Base-by-base conservation (phyloP, 2,888 invertebrate species). In the Aspidapion aeneum region DNA sequence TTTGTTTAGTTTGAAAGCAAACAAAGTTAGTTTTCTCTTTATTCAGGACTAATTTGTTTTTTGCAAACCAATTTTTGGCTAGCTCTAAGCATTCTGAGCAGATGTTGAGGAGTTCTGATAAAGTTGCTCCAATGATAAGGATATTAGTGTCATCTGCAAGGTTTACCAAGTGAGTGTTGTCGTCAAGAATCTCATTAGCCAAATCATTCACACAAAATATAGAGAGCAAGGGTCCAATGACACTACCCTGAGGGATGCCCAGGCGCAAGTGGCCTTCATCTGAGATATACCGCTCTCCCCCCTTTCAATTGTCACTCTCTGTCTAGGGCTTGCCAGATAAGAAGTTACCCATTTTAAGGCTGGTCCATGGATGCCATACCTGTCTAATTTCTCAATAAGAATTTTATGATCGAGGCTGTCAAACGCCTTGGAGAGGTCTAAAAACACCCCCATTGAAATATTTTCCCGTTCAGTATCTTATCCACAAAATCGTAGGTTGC, bases 371-470 rank as follows among this genome's bases (percentile, higher is more conserved):
- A 57, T 48, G 1, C 57, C 57, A 48, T 57, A 57, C 12, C 57
- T 57, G 18, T 57, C 57, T 1, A 57, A 18, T 17, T 35, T 57
- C 16, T 57, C 17, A 35, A 22, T 35, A 17, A 57, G 5, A 35
- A 57, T 48, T 22, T 22, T n/a, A 35, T 57, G 57, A 2, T 48
- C 48, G 18, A 48, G 35, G 18, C 55, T 63, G 19, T 21, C 61
- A 56, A 55, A 62, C 1, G 62, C 62, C 55, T 62, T 57, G 48
- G 22, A 49, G 7, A 58, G 50, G n/a, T 62, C 57, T 20, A 62
- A 57, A 51, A 48, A 19, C n/a, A 62, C 50, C 18, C 17, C 57
- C 16, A 57, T 49, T 55, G 55, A 12, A 18, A 18, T 55, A 16
- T 55, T 55, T 9, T 18, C 20, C 18, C 7, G 1, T 55, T 20